These are phyloP conservation scores for Symphodus melops DNA, from an alignment of 2,113 vertebrate genomes.

Conservation along the genomic window DNA sequence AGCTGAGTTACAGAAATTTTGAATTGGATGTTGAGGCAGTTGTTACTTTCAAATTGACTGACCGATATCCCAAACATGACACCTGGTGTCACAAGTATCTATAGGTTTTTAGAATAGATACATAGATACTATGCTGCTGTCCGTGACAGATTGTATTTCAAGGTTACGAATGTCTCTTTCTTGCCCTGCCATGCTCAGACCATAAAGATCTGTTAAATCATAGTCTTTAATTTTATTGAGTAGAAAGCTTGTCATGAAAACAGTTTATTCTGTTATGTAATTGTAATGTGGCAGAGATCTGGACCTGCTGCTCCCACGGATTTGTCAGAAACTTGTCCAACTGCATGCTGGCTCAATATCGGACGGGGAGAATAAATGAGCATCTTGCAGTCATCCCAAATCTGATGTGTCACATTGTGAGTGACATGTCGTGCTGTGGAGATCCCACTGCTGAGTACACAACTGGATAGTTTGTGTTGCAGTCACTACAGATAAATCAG, in stretches of 20 bases:
- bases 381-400: slow-evolving; percentile 21
- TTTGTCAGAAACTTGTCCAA: slow-evolving; percentile 9
- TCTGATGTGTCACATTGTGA: slow-evolving; percentile 24
- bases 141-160: no score
- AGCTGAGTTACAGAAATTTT: no score
- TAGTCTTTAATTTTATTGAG: not conserved
- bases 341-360: not conserved
- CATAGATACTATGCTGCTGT: no score
- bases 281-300: not conserved
- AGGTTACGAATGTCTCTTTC: no score
- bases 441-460: slow-evolving; percentile 15
- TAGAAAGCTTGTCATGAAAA: not conserved
- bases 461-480: slow-evolving; percentile 3
- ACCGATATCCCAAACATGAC: no score
- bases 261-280: not conserved
- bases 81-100: no score
- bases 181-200: no score
- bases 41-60: no score
- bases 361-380: not conserved
- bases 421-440: slow-evolving; percentile 24
- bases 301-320: not conserved
- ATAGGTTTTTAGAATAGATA: no score
- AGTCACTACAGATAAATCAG: slow-evolving; percentile 42
- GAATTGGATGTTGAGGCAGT: no score
- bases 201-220: not conserved